Percentiles rank a stretch among this genome's conserved stretches.
Evolutionary conservation across 2,113 vertebrate genomes (phyloP).

Genomic region (Onychostruthus taczanowskii): DNA sequence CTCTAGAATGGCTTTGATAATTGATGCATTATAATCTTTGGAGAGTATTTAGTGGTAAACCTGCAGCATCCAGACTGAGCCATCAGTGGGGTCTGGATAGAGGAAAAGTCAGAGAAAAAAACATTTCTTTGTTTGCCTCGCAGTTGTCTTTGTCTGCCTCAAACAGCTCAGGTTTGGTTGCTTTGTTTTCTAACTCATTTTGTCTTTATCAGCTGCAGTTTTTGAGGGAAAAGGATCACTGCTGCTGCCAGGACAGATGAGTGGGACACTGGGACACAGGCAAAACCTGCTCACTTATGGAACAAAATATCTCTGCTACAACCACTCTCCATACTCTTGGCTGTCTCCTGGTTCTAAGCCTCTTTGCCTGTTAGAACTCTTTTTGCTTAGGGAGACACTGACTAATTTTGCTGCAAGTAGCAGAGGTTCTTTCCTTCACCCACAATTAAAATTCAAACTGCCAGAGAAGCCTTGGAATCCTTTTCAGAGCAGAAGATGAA

Average conservation of each 20-base stretch:
- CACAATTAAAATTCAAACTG: not conserved
- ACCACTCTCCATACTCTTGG: not conserved
- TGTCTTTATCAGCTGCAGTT: not conserved
- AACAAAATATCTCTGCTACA: not conserved
- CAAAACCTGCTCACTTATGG: not conserved
- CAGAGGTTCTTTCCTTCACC: not conserved
- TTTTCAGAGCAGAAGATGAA: not conserved
- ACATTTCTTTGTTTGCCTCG: not conserved
- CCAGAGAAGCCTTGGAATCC: not conserved
- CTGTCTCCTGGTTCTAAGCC: not conserved
- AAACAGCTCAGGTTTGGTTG: not conserved
- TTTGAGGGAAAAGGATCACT: not conserved
- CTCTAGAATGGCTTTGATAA: constrained; percentile 13
- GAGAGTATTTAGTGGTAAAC: constrained; percentile 27
- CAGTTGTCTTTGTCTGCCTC: not conserved
- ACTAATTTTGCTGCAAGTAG: not conserved
- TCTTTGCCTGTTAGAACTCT: not conserved
- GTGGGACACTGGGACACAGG: not conserved
- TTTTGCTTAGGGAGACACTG: not conserved
- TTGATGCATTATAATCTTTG: constrained; percentile 8
- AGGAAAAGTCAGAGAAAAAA: not conserved
- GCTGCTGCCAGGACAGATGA: not conserved
- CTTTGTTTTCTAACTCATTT: not conserved
- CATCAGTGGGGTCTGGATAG: not conserved
- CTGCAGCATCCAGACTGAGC: not conserved